Evolutionary conservation across 2,888 invertebrate species (phyloP), one percentile per base, ranked within the genome.

Genomic region (Ariolimax columbianus): DNA sequence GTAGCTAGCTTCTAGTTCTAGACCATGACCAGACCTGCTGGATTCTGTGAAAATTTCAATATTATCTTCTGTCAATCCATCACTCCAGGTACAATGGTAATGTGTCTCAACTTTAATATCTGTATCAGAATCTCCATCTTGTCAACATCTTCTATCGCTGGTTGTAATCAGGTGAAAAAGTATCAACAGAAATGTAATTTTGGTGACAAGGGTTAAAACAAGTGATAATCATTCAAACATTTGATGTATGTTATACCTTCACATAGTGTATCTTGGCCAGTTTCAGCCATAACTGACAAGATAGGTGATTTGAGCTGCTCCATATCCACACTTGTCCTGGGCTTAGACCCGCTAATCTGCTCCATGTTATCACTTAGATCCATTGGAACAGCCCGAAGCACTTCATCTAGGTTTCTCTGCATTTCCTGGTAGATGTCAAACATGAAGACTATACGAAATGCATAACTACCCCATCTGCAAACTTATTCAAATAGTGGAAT

Each of bases 311-410:
- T 83, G 26, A 36, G 33, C 3, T 66, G 73, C 0, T 77, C 66
- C 30, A 63, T 68, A 40, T 83, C 75, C n/a, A 77, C 33, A 30
- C 77, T 77, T 19, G 83, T 73, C 19, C 79, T 70, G 30, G 79
- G 63, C n/a, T 55, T 80, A 19, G 85, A 73, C 9, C 87, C 84
- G 75, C 82, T 83, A n/a, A 87, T 87, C 72, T 86, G 87, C 68
- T 87, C 87, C 84, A 87, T 43, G 63, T 86, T 87, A 68, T 87
- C 87, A 17, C 86, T 86, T 3, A 86, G 81, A 73, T 87, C 87
- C 82, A 87, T 75, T 2, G 87, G 87, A 47, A 87, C 87, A 17
- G 86, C 87, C 7, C 86, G 81, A 30, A 87, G 81, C 43, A 87
- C 87, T 51, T 87, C 87, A 68, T 87, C 87, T 23, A 87, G 80